Conservation (phyloP, 2,888 invertebrate genomes). For the Acrocera orbiculus region DNA sequence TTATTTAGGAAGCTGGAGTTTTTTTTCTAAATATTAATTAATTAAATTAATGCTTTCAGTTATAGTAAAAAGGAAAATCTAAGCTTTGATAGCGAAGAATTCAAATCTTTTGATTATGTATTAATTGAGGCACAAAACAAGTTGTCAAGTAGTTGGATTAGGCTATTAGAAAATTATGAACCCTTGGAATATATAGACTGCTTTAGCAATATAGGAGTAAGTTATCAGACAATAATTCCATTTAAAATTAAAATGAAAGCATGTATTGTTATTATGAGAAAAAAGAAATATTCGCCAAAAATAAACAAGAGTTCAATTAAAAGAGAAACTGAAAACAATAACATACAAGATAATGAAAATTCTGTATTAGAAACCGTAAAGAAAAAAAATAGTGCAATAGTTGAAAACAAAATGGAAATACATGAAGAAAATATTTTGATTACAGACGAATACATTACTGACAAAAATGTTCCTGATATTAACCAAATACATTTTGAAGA, state of each 20-base stretch:
- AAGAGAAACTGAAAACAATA: too few relatives aligned
- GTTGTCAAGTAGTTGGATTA: constrained; percentile 53
- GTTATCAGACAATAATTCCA: constrained; percentile 61
- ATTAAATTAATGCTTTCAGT: constrained; percentile 25
- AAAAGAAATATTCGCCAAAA: constrained; percentile 29
- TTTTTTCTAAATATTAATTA: background rate
- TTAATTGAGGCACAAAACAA: constrained; percentile 68
- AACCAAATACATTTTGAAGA: constrained; percentile 5
- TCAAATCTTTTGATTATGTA: constrained; percentile 58
- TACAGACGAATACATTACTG: constrained; percentile 7
- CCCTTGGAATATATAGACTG: constrained; percentile 62
- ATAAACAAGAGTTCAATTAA: too few relatives aligned
- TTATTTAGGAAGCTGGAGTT: background rate
- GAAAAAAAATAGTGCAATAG: too few relatives aligned
- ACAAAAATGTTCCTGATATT: constrained; percentile 4
- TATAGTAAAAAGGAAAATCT: constrained; percentile 72
- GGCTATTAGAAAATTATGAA: constrained; percentile 52
- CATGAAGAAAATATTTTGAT: background rate
- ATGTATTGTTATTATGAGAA: constrained; percentile 58
- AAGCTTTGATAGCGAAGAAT: constrained; percentile 41
- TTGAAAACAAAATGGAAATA: background rate
- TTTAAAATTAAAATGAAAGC: constrained; percentile 68
- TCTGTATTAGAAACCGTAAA: too few relatives aligned
- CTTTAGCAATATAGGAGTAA: constrained; percentile 64
- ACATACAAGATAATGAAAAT: too few relatives aligned